Evolutionary conservation across 2,113 vertebrate species (phyloP), one percentile per base, ranked within the genome.

Genomic region (Callipepla squamata): DNA sequence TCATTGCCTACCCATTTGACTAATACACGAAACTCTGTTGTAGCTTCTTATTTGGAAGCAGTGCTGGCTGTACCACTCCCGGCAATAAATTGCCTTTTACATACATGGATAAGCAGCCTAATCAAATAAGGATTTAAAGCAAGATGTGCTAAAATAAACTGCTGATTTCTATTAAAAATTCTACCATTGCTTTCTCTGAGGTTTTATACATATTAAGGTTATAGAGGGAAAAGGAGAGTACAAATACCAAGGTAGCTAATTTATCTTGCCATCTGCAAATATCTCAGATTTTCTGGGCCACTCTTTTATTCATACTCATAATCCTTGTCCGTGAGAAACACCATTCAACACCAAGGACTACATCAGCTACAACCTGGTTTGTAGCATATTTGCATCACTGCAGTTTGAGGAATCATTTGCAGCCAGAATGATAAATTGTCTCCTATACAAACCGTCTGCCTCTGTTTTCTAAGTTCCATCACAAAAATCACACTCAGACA

Each of bases 121-220:
- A 95, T 85, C 72, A 96, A 92, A 80, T 80, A 80, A 85, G 81
- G 85, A 92, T 94, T 93, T 91, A 92, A 82, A 91, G 81, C 8
- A 83, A 79, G 78, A 89, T 47, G 38, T 57, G 47, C 72, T 80
- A 48, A 63, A 85, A 91, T 63, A 47, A 85, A 80, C 68, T 86
- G 51, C 32, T 65, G 67, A 67, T 77, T 94, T 94, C 25, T 76
- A 42, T 51, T 85, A 65, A 69, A 65, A 76, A 93, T 63, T 69
- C 61, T 55, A 28, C 44, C 47, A 59, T 21, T 77, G 63, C 28
- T 34, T 26, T 45, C 63, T 44, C 63, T 85, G 59, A 30, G 38
- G 74, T 89, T 89, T 53, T 61, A 48, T 44, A 91, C 28, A 22
- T 77, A 82, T 42, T 79, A 70, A 82, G 32, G 81, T 32, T 5